Base-by-base conservation (phyloP, 2,797 vertebrate genomes). In the Gorsachius magnificus region DNA sequence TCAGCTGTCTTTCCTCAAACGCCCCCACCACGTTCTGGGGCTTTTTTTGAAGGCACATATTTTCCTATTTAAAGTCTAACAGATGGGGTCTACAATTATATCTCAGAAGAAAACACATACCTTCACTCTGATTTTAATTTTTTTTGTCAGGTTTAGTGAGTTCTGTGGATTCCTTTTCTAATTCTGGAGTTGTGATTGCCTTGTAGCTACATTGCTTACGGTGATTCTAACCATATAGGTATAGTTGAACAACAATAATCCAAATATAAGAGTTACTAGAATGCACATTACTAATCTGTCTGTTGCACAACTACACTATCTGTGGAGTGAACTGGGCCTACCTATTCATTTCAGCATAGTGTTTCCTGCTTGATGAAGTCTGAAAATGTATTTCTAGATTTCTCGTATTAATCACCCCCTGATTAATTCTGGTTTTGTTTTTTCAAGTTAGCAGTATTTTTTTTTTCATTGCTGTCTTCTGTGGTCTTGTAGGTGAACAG, bases 21-120 rank as follows among this genome's bases (percentile, higher is more conserved):
- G 5, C 2, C 1, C 0, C 25, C 14, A 46, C 6, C 16, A 9
- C 20, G 5, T 21, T 63, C 28, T n/a, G 3, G 4, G 16, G 11
- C 1, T 1, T 20, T 68, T 50, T 75, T 57, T 21, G 15, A 63
- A 56, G 16, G 54, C 21, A 33, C 3, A 1, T 57, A 10, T 82
- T 82, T 79, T 72, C 12, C 38, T n/a, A 36, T 48, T 43, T 79
- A 20, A 78, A 64, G 20, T 69, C 38, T 58, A 26, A 36, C 50
- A 61, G 25, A 51, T 65, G 43, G 14, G 17, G 2, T 24, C 18
- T 57, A 36, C 7, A 76, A 3, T 65, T 25, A 4, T 56, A 41
- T 61, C 43, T 45, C 25, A 54, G 25, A 16, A 56, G 58, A 70
- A 72, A 36, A 0, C 1, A 21, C 3, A 10, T 2, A 26, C 6